Evolutionary conservation across 2,797 vertebrate genomes (phyloP), one percentile per base, ranked within the genome.

Genomic region (Characodon lateralis): DNA sequence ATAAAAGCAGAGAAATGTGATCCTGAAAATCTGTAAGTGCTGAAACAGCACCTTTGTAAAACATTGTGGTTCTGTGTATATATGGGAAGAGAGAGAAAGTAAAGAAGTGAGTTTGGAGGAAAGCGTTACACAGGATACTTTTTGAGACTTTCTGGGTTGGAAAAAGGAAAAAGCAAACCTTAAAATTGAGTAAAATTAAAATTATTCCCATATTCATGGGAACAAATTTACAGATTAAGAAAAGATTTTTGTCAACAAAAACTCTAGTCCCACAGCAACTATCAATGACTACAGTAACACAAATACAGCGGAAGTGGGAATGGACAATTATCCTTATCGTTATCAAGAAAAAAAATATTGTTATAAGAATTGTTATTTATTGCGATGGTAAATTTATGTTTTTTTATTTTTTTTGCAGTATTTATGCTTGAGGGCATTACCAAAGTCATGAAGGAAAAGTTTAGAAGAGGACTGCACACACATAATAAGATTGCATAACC

Each of bases 41-140:
- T 71, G 18, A 74, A 56, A 69, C 9, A 71, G 9, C 41, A 69
- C 72, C 65, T 72, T 72, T 35, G 10, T 16, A 56, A 31, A 72
- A 26, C 59, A 51, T 24, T 76, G 46, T 74, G 50, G 35, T 39
- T 2, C 51, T 77, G 6, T 76, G 65, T 74, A 16, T 13, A 3
- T 71, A 48, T 55, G 28, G 80, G 77, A 65, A 75, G 70, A 72
- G 0, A 83, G 56, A 78, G 24, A 50, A 7, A 31, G 53, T 26
- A 35, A 26, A 51, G 43, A 50, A 76, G 35, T 18, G 43, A 78
- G 26, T 7, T 69, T n/a, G 51, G 31, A 58, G 43, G 43, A 46
- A 46, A 46, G 31, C 3, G 31, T 35, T 2, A 35, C 31, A 35
- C 31, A 35, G 31, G 31, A 35, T 3, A 35, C 31, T 35, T 35